Conservation (phyloP, 2,888 invertebrate species). For the Drosophila kambysellisi region DNA sequence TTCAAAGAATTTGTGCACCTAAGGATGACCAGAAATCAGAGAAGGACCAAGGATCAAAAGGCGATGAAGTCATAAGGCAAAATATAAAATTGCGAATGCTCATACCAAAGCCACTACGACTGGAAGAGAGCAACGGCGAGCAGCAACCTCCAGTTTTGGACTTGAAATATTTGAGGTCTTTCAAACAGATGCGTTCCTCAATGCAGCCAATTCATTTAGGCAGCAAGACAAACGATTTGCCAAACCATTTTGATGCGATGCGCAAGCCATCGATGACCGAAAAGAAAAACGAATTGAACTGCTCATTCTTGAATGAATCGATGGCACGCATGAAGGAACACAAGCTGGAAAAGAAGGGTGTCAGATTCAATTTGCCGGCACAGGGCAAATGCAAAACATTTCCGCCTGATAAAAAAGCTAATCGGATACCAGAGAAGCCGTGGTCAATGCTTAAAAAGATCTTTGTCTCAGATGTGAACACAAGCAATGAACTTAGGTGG, state of each 20-base stretch:
- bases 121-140: neutral
- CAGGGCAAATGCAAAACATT: neutral
- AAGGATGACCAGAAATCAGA: neutral
- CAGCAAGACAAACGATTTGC: neutral
- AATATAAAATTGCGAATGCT: neutral
- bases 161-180: conserved; percentile 7
- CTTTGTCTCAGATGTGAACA: conserved; percentile 53
- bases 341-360: neutral
- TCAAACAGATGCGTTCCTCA: conserved; percentile 23
- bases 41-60: neutral
- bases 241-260: conserved; percentile 4
- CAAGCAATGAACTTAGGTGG: conserved; percentile 48
- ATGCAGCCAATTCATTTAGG: conserved; percentile 2
- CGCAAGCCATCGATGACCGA: neutral
- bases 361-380: conserved; percentile 5
- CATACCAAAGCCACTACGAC: conserved; percentile 21
- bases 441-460: conserved; percentile 32
- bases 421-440: too few relatives aligned
- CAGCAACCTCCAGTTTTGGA: neutral
- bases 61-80: too few relatives aligned
- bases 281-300: neutral
- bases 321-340: conserved; percentile 33
- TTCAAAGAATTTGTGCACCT: conserved; percentile 18
- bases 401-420: neutral
- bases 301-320: conserved; percentile 21